Evolutionary conservation across 2,888 invertebrate species (phyloP).

Genomic region (Drosophila phalerata): DNA sequence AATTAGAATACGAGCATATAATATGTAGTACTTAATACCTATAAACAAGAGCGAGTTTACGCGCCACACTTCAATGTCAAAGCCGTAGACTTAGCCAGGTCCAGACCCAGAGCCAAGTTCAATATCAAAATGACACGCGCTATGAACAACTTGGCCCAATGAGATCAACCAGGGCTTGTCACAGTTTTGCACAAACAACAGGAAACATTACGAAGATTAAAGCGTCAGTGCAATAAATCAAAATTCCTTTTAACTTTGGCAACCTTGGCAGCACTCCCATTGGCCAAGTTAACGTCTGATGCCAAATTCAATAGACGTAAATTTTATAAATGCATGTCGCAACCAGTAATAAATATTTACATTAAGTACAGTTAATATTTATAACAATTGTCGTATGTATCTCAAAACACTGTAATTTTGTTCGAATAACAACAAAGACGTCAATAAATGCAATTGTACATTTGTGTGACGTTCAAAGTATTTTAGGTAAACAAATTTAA

Average conservation of each 20-base stretch:
- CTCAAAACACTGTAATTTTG: constrained; percentile 34
- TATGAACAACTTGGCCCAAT: constrained; percentile 50
- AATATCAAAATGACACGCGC: constrained; percentile 74
- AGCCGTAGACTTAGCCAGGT: constrained; percentile 40
- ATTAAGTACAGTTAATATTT: constrained; percentile 6
- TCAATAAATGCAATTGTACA: constrained; percentile 34
- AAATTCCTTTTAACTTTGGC: constrained; percentile 55
- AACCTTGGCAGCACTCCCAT: constrained; percentile 67
- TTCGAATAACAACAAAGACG: not conserved
- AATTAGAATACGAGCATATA: constrained; percentile 47
- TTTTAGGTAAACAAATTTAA: constrained; percentile 27
- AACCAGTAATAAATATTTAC: constrained; percentile 49
- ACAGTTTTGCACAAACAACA: constrained; percentile 45
- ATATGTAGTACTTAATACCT: constrained; percentile 36
- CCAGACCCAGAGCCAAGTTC: constrained; percentile 65
- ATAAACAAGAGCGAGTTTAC: constrained; percentile 35
- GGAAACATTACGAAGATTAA: constrained; percentile 63
- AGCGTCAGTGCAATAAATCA: constrained; percentile 66
- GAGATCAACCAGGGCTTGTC: constrained; percentile 65
- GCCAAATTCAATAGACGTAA: constrained; percentile 20
- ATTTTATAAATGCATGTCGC: constrained; percentile 44
- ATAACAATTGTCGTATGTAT: constrained; percentile 64
- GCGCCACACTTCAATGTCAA: constrained; percentile 25
- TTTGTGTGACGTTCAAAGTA: constrained; percentile 35
- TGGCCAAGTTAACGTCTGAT: constrained; percentile 23